Conservation (phyloP, 2,797 vertebrate genomes). For the Zalophus californianus region DNA sequence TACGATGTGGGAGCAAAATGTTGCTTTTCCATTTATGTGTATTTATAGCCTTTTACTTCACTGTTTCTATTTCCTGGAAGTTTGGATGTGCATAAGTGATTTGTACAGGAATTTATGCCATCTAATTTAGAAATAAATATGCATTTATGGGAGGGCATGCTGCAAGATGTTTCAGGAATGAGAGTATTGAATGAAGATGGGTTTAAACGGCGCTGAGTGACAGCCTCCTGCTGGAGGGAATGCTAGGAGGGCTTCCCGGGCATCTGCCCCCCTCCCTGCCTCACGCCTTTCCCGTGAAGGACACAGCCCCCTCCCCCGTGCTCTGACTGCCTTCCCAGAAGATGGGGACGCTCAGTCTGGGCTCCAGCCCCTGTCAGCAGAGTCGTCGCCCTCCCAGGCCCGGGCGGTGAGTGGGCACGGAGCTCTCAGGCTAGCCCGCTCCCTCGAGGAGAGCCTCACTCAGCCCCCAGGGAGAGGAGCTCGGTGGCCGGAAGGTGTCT, state of each 20-base stretch:
- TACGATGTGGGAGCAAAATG: neutral
- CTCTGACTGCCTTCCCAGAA: neutral
- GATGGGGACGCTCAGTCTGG: fast-evolving
- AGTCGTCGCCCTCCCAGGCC: neutral
- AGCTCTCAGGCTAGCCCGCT: neutral
- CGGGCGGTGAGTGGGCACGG: neutral
- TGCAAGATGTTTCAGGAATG: neutral
- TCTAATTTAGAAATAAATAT: neutral
- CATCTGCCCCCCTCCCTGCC: fast-evolving
- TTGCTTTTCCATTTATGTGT: neutral
- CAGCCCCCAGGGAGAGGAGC: too few species aligned
- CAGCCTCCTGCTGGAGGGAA: neutral
- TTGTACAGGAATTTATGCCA: neutral
- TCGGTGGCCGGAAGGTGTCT: neutral
- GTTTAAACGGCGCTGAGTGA: neutral
- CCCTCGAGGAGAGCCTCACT: neutral
- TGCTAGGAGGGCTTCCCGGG: neutral
- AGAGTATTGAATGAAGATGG: neutral
- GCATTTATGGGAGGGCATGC: neutral
- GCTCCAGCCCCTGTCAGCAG: neutral
- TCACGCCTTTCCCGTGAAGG: neutral
- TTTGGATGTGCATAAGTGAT: neutral
- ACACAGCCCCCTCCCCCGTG: neutral
- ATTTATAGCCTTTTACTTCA: neutral
- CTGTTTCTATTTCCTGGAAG: neutral